Conservation (phyloP, 2,113 vertebrate genomes). For the Carassius gibelio region DNA sequence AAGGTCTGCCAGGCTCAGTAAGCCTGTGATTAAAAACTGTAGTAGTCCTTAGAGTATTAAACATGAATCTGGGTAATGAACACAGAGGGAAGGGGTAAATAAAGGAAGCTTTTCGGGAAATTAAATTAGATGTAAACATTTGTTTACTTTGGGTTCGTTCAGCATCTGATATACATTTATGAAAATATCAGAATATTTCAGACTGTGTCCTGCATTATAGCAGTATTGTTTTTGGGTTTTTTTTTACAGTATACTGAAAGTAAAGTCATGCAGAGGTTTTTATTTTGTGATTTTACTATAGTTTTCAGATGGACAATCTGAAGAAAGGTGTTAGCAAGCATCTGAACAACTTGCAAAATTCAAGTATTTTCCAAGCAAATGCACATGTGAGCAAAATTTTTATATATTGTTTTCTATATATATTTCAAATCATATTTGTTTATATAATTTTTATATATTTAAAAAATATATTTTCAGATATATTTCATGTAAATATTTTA, state of each 20-base stretch:
- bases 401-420: too few relatives aligned
- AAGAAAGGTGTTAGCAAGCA: background rate
- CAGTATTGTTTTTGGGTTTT: background rate
- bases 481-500: background rate
- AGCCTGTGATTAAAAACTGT: conserved; percentile 65
- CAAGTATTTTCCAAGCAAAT: background rate
- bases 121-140: conserved; percentile 25
- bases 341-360: too few relatives aligned
- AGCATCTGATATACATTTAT: background rate
- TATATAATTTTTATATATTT: too few relatives aligned
- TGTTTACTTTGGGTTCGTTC: conserved; percentile 11
- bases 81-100: conserved; percentile 33
- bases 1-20: conserved; percentile 65
- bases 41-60: conserved; percentile 43
- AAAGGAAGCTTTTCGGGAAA: conserved; percentile 51
- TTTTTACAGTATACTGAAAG: background rate
- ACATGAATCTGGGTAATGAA: conserved; percentile 45
- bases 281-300: background rate
- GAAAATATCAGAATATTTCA: background rate
- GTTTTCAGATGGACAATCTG: background rate
- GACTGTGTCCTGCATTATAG: background rate
- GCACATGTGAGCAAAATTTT: background rate
- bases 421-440: too few relatives aligned
- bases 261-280: background rate
- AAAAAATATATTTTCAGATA: background rate